These are phyloP conservation scores for Peromyscus aztecus DNA, from an alignment of 2,797 vertebrate species.

Conservation along the genomic window DNA sequence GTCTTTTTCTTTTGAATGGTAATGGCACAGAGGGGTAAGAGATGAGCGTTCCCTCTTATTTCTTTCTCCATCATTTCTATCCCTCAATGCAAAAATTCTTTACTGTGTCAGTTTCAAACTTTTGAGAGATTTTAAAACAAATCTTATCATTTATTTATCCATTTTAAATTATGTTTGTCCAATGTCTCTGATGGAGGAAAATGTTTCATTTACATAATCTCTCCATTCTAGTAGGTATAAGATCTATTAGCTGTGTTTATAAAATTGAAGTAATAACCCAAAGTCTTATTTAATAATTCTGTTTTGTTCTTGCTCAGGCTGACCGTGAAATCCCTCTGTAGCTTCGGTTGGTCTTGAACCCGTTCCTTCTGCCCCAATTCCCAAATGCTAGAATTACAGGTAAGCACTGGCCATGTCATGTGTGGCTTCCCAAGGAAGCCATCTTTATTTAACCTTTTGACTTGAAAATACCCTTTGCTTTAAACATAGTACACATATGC, in stretches of 20 bases:
- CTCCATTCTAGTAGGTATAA: neutral
- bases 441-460: neutral
- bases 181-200: neutral
- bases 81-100: neutral
- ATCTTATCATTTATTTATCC: slow-evolving; percentile 18
- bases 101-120: neutral
- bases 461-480: neutral
- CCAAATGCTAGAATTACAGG: neutral
- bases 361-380: too few relatives aligned
- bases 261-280: neutral
- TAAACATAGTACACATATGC: neutral
- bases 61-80: neutral
- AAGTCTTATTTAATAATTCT: neutral
- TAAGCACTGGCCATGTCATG: neutral
- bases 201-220: neutral
- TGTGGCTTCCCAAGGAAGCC: neutral
- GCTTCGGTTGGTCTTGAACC: neutral
- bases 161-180: neutral
- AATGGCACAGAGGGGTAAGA: neutral
- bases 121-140: slow-evolving; percentile 18
- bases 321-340: neutral
- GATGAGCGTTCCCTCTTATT: neutral
- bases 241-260: neutral
- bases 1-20: slow-evolving; percentile 14
- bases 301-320: neutral